phyloP scores from a whole-genome alignment of 30 jellyfish, hydroid and myxozoan genomes.

The Cassiopea xamachana region DNA sequence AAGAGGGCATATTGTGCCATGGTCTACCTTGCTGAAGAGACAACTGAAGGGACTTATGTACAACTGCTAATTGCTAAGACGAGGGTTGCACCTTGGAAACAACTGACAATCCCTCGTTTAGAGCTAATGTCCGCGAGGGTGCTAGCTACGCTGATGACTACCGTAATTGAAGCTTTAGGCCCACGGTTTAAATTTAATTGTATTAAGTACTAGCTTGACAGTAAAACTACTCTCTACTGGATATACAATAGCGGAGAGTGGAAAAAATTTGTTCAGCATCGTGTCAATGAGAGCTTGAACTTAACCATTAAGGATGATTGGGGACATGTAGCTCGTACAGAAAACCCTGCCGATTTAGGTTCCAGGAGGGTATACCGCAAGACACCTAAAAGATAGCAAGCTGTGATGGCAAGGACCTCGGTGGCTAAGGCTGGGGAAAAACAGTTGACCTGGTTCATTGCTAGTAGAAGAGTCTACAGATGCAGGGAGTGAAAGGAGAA shows the following conservation, averaged over 20 bases:
- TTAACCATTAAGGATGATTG: slow-evolving; percentile 45
- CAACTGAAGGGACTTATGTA: slow-evolving; percentile 15
- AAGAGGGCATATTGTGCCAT: slow-evolving; percentile 38
- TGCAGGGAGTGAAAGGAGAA: slow-evolving; percentile 27
- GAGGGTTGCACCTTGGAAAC: slow-evolving; percentile 60
- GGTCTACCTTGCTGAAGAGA: slow-evolving; percentile 28
- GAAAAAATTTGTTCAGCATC: slow-evolving; percentile 66
- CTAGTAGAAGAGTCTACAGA: slow-evolving; percentile 39
- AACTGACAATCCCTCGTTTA: slow-evolving; percentile 53
- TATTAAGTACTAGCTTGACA: slow-evolving; percentile 52
- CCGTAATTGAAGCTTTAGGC: slow-evolving; percentile 41
- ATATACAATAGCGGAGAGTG: slow-evolving; percentile 58
- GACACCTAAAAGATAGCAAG: slow-evolving; percentile 37
- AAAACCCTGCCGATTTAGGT: slow-evolving; percentile 69
- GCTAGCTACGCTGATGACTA: slow-evolving; percentile 32
- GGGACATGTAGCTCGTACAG: slow-evolving; percentile 61
- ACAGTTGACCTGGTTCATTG: slow-evolving; percentile 30
- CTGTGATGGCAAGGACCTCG: slow-evolving; percentile 70
- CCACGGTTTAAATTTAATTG: slow-evolving; percentile 13
- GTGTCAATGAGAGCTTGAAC: slow-evolving; percentile 58
- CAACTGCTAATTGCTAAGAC: slow-evolving; percentile 34
- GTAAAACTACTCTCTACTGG: slow-evolving; percentile 64
- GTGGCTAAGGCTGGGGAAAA: slow-evolving; percentile 47
- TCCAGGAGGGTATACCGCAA: slow-evolving; percentile 60
- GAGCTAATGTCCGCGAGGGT: slow-evolving; percentile 68